Evolutionary conservation across 2,113 vertebrate genomes (phyloP), one percentile per base, ranked within the genome.

Genomic region (Lagopus leucura): DNA sequence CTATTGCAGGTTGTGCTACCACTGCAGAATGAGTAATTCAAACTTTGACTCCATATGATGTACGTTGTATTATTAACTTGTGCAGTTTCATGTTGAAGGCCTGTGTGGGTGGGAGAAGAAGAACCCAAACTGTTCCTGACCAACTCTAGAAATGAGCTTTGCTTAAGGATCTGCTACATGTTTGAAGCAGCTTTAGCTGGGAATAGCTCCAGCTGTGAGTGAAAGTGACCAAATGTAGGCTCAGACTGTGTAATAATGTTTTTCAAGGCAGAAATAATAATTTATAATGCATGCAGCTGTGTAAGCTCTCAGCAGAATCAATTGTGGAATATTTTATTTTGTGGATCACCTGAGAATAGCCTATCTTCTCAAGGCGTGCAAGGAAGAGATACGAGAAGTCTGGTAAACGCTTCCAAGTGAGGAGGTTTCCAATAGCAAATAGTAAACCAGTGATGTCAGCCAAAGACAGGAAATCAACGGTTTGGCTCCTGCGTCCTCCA

Each of bases 291-390:
- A 45, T 67, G 54, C 93, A 94, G 94, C 88, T 96, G 94, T 65
- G 32, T 78, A 90, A 95, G 78, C 65, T 92, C 91, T 95, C 89
- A 95, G 89, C 43, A 90, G 85, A 94, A 66, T 83, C 93, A 92
- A n/a, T 90, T 92, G 71, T 69, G 91, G 88, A 92, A 78, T 43
- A 13, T 32, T 95, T 91, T 89, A 32, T 92, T 96, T 95, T 95
- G 91, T 94, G 76, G 61, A 83, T 94, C 94, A 92, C 88, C 93
- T 95, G 96, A 94, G 94, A 97, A 93, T 90, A 94, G 79, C 43
- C n/a, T 45, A 14, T 91, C 85, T 90, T 92, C 76, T 52, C 27
- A 0, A 86, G 60, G 75, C 86, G 71, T 74, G 40, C 20, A 25
- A 69, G 61, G 72, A 19, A 79, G 76, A 88, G 93, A 75, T 78